phyloP scores from a whole-genome alignment of 2,113 vertebrate genomes.

The Eulemur macaco region DNA sequence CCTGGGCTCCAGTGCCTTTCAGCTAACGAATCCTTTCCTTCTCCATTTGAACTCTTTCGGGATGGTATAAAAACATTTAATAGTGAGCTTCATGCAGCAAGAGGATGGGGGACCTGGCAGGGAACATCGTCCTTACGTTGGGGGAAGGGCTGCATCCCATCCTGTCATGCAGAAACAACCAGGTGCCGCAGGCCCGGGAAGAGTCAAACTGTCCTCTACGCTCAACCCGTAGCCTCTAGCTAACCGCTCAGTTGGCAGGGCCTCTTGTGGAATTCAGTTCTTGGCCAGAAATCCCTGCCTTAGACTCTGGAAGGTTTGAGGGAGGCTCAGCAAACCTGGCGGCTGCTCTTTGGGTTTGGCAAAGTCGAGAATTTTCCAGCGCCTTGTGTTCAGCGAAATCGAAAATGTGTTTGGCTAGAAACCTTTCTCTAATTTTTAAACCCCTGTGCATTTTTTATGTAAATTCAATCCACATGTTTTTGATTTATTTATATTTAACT shows the following conservation, averaged over 20 bases:
- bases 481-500: constrained; percentile 76
- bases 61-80: neutral
- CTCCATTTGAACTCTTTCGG: neutral
- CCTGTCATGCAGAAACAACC: neutral
- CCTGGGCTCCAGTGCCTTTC: neutral
- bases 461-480: constrained; percentile 78
- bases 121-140: neutral
- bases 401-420: constrained; percentile 75
- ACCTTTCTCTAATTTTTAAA: constrained; percentile 74
- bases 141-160: neutral
- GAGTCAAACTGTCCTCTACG: neutral
- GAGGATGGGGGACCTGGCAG: neutral
- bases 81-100: neutral
- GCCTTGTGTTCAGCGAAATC: constrained; percentile 71
- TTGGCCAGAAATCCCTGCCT: constrained; percentile 53
- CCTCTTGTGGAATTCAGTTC: constrained; percentile 60
- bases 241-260: neutral
- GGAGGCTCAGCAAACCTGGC: constrained; percentile 68
- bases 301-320: constrained; percentile 41
- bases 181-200: neutral
- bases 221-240: neutral
- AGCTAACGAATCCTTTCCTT: neutral
- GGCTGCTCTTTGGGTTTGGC: constrained; percentile 67
- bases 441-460: constrained; percentile 48
- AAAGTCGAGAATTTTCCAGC: constrained; percentile 70